Evolutionary conservation across 2,113 vertebrate species (phyloP), one percentile per base, ranked within the genome.

Genomic region (Leptocoma aspasia): DNA sequence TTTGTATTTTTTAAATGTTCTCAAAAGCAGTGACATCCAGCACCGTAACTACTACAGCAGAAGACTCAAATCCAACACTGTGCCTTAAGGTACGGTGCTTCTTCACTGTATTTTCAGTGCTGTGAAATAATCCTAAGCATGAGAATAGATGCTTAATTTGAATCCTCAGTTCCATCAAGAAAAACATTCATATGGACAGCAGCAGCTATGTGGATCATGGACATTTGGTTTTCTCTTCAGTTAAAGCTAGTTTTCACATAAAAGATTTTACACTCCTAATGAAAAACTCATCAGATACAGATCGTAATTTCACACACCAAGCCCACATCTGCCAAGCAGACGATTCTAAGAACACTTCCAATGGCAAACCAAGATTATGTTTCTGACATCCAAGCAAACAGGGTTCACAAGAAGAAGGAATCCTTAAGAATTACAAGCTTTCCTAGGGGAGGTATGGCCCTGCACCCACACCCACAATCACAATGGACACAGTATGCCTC

Each of bases 181-280:
- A 53, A 71, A 76, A 33, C 7, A 7, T 35, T 73, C 35, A 7
- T 4, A 37, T 10, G n/a, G n/a, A 76, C 14, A 30, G 2, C 0
- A 1, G 69, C 0, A 3, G 47, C 13, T 18, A 50, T 12, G 2
- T 1, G 41, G 44, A 30, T 21, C 35, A 69, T 2, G 28, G 47
- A 13, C 33, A 30, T 44, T 33, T 75, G 69, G 17, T 7, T 26
- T 57, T 35, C n/a, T 65, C 50, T 64, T 57, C 49, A 42, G 26
- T 39, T 73, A 35, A 56, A 81, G 18, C 22, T 17, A 30, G 21
- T 33, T 59, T 60, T 37, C 53, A n/a, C 22, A 52, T 27, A n/a
- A 57, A 54, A 52, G 1, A 52, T 50, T 39, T 47, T 42, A 37
- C 11, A 35, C 16, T 64, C 35, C 18, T 60, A 35, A 56, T 31